Conservation (phyloP, 2,797 vertebrate genomes). For the Myotis pilosus region DNA sequence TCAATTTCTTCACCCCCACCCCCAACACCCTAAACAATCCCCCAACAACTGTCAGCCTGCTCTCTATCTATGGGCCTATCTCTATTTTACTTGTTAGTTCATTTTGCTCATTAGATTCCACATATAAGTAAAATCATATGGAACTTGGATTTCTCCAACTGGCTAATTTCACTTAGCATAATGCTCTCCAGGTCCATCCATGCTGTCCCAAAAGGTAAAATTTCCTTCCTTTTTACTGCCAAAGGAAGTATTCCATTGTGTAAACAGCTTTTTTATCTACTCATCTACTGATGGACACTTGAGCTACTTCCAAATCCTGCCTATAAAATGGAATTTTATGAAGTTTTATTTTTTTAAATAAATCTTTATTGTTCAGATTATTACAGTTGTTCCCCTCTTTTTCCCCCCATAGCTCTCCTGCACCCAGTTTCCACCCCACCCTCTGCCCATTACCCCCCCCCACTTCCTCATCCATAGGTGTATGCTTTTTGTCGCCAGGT, state of each 20-base stretch:
- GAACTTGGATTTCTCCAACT: not conserved
- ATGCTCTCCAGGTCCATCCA: not conserved
- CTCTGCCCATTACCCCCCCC: too few species aligned
- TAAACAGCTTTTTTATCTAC: not conserved
- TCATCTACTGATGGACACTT: not conserved
- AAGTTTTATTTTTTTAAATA: not conserved
- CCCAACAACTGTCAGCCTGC: not conserved
- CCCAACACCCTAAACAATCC: not conserved
- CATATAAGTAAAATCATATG: not conserved
- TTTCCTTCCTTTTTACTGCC: not conserved
- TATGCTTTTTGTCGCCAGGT: too few species aligned
- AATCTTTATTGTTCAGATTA: too few species aligned
- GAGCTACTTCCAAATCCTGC: not conserved
- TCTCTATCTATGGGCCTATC: not conserved
- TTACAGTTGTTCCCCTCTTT: too few species aligned
- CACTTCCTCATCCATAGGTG: too few species aligned
- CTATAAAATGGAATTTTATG: not conserved
- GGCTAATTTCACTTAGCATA: not conserved
- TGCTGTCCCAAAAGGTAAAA: not conserved
- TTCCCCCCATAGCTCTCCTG: too few species aligned
- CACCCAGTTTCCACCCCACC: too few species aligned
- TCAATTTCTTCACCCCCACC: not conserved
- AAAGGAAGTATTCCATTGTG: not conserved
- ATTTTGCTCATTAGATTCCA: not conserved
- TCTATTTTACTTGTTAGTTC: not conserved